Evolutionary conservation across 2,797 vertebrate genomes (phyloP).

Genomic region (Bovichtus variegatus): DNA sequence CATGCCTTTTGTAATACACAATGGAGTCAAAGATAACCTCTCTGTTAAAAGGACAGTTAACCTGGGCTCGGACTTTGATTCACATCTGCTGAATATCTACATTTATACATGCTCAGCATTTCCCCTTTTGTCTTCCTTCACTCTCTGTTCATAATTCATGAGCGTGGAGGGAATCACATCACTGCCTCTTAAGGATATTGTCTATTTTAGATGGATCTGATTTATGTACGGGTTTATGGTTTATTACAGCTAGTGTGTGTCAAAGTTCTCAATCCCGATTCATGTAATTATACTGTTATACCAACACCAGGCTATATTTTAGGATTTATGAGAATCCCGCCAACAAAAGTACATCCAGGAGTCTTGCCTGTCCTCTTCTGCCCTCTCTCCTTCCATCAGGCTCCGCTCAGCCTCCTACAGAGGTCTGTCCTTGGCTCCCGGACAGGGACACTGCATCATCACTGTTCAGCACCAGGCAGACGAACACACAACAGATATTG

Average conservation of each 20-base stretch:
- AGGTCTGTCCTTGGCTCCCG: constrained; percentile 68
- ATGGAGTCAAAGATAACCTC: constrained; percentile 50
- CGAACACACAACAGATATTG: constrained; percentile 48
- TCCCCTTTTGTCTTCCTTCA: constrained; percentile 32
- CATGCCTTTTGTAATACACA: constrained; percentile 66
- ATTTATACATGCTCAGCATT: constrained; percentile 49
- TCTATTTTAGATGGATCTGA: constrained; percentile 53
- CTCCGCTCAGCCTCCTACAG: constrained; percentile 45
- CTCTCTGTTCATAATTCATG: constrained; percentile 61
- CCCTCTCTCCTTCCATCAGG: constrained; percentile 50
- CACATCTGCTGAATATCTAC: constrained; percentile 42
- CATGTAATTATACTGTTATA: constrained; percentile 50
- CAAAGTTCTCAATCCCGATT: constrained; percentile 42
- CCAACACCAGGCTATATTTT: constrained; percentile 14
- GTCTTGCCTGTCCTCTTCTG: constrained; percentile 31
- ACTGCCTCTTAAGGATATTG: constrained; percentile 14
- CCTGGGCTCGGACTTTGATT: constrained; percentile 32
- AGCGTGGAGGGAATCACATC: constrained; percentile 44
- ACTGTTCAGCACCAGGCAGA: constrained; percentile 52
- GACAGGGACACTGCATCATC: constrained; percentile 69
- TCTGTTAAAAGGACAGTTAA: constrained; percentile 55
- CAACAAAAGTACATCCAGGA: constrained; percentile 30
- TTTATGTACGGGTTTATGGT: constrained; percentile 40
- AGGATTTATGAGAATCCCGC: constrained; percentile 42
- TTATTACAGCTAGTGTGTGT: constrained; percentile 34